Evolutionary conservation across 92 coral and sea anemone species (phyloP).

Genomic region (Micromussa lordhowensis): DNA sequence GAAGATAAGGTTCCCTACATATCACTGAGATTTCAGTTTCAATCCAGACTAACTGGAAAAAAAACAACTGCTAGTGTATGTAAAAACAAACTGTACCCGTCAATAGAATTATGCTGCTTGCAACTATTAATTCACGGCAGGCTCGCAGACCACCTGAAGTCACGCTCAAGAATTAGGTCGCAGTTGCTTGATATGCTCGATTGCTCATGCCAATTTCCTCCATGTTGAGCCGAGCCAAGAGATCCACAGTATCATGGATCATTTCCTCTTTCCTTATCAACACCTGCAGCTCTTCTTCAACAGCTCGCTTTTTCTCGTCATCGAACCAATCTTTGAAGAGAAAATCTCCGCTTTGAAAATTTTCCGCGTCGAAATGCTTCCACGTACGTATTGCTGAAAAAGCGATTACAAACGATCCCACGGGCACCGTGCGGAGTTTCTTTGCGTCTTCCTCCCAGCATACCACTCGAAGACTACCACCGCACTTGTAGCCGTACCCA

Average conservation of each 20-base stretch:
- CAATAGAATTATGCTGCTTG: background rate
- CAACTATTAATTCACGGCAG: background rate
- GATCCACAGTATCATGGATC: slow-evolving; percentile 7
- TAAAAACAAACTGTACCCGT: background rate
- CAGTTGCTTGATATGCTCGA: slow-evolving; percentile 4
- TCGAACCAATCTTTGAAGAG: slow-evolving; percentile 26
- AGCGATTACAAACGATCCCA: slow-evolving; percentile 7
- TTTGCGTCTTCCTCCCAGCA: slow-evolving; percentile 22
- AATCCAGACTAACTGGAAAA: background rate
- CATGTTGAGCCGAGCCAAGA: background rate
- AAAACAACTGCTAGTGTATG: background rate
- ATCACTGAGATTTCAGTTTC: background rate
- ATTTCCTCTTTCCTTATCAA: background rate
- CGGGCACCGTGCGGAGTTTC: slow-evolving; percentile 6
- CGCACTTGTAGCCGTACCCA: slow-evolving; percentile 29
- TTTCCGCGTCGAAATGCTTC: slow-evolving; percentile 11
- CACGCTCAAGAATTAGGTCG: background rate
- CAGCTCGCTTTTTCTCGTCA: slow-evolving; percentile 17
- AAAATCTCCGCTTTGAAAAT: slow-evolving; percentile 12
- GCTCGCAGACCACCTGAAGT: background rate
- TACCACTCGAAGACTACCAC: slow-evolving; percentile 28
- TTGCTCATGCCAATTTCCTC: background rate
- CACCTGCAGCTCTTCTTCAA: background rate
- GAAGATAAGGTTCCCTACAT: background rate
- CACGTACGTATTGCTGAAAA: slow-evolving; percentile 12